These are phyloP conservation scores for Rhinoraja longicauda DNA, from an alignment of 2,797 vertebrate genomes.

Conservation along the genomic window DNA sequence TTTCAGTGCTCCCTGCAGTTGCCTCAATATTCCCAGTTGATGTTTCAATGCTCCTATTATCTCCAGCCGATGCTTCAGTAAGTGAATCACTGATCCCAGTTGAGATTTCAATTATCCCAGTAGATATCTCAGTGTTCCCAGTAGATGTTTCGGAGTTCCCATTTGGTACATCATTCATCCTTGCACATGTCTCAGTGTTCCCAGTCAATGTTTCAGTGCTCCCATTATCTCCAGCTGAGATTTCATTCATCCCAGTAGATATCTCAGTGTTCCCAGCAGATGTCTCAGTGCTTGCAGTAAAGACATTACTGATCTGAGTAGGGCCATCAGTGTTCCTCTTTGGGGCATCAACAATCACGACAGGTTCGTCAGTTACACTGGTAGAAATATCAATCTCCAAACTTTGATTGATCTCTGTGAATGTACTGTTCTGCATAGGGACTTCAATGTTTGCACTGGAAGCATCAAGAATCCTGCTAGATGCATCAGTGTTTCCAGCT, in stretches of 20 bases:
- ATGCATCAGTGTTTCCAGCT: neutral
- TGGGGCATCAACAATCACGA: neutral
- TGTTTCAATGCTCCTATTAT: neutral
- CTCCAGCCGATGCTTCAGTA: neutral
- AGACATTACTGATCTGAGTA: neutral
- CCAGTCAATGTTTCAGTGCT: neutral
- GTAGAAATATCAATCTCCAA: neutral
- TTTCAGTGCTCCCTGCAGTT: neutral
- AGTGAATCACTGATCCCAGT: neutral
- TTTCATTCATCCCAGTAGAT: neutral
- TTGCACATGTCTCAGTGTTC: neutral
- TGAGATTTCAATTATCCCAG: neutral
- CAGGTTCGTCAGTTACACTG: neutral
- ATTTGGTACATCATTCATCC: neutral
- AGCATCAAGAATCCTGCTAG: neutral
- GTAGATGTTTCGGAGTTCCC: neutral
- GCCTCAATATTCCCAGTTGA: neutral
- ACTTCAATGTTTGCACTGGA: neutral
- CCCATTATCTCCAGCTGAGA: neutral
- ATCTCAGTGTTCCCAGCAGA: neutral
- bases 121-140: neutral
- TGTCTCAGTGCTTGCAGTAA: neutral
- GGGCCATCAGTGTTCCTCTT: neutral
- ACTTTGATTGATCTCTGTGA: neutral
- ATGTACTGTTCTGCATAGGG: neutral